Evolutionary conservation across 2,797 vertebrate species (phyloP), one percentile per base, ranked within the genome.

Genomic region (Emys orbicularis): DNA sequence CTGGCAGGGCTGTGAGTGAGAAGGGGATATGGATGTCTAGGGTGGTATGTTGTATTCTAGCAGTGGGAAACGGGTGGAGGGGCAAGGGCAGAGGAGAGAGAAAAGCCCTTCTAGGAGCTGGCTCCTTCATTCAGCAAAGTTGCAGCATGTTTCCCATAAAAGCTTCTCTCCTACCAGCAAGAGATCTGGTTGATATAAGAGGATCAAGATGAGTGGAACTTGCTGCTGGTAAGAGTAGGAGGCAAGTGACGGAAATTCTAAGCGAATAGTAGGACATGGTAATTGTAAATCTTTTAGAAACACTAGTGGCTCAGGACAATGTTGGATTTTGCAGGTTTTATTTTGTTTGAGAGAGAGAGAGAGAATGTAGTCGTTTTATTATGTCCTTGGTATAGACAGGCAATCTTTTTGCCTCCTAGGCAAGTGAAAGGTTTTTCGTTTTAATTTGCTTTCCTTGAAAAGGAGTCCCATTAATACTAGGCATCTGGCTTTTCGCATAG

Each of bases 401-500:
- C 72, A 44, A 76, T 25, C 41, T 76, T 47, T 29, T 74, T 25
- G 3, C 84, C 85, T 81, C 57, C 23, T 53, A 37, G 23, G 29
- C 50, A 27, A 2, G 0, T 18, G 29, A 23, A 88, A 37, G 7
- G 65, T 74, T 1, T 89, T n/a, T 1, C 50, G 86, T 89, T 76
- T 76, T 44, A 76, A 76, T 76, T 83, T 52, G 12, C 10, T 68
- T 0, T n/a, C 13, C 77, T 12, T 3, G 1, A 57, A 37, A 87
- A 49, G 57, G 6, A 23, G 21, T 44, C n/a, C 16, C 3, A 0
- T 34, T 91, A 86, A 1, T 41, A 23, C 12, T 83, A 61, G 8
- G 0, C 61, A 6, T 53, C 79, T 5, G 1, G 0, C 59, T 92
- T 94, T 76, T 25, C 79, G 12, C 5, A 2, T 34, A 1, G 1